Percentiles rank a stretch among this genome's conserved stretches.
These are phyloP conservation scores for Brachyalestes nurse DNA, from an alignment of 2,797 vertebrate species.

Conservation along the genomic window DNA sequence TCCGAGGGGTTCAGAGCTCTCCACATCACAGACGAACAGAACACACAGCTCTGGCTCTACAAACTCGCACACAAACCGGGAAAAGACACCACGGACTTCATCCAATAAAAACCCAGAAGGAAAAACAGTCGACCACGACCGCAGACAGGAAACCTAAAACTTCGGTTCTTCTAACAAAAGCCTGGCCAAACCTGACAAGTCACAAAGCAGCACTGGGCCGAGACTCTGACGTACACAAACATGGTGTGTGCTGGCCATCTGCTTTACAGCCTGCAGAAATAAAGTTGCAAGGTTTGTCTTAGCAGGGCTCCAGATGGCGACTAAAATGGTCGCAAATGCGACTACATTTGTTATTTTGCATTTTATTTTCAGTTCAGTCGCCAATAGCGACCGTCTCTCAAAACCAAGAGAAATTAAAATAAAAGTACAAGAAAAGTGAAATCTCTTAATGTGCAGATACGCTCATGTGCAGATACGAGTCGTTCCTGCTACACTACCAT, in stretches of 20 bases:
- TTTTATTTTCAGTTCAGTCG: no score
- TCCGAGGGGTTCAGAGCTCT: not conserved
- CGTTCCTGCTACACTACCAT: no score
- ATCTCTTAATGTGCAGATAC: no score
- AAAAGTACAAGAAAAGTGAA: no score
- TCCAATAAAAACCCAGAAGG: constrained; percentile 30
- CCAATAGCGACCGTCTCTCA: no score
- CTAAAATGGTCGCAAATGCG: no score
- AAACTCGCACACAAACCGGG: constrained; percentile 28
- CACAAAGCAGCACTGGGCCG: constrained; percentile 35
- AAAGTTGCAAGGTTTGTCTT: not conserved
- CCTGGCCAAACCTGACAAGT: constrained; percentile 27
- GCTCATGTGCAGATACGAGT: no score
- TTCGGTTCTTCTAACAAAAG: constrained; percentile 15
- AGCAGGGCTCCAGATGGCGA: no score
- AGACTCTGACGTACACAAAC: constrained; percentile 50
- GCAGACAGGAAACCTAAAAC: constrained; percentile 20
- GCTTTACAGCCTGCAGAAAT: not conserved
- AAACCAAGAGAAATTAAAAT: no score
- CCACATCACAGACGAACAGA: not conserved
- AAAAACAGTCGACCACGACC: constrained; percentile 17
- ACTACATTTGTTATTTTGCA: no score
- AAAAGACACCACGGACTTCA: constrained; percentile 42
- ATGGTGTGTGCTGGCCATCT: not conserved
- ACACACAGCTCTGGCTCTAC: not conserved